A percentile compares a stretch with the other conserved stretches of the same genome.
phyloP scores from a whole-genome alignment of 2,888 invertebrate species.

The Strigamia crassipes region DNA sequence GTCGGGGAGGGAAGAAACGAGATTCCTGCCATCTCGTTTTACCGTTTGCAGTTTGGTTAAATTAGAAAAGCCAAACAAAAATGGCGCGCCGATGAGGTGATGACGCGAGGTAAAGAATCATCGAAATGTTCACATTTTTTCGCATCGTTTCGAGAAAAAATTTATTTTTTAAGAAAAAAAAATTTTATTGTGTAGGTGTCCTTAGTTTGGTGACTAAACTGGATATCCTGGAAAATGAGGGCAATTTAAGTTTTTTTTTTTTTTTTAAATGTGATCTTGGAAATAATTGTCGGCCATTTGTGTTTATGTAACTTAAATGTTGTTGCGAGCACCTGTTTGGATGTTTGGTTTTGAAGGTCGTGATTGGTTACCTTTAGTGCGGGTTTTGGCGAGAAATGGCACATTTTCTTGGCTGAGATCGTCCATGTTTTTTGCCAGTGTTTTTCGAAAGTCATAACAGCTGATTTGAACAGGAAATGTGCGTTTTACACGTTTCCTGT shows the following conservation, averaged over 20 bases:
- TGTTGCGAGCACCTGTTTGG: neutral
- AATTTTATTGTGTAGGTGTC: neutral
- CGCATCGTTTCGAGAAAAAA: too few species aligned
- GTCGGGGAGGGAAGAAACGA: neutral
- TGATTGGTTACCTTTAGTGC: neutral
- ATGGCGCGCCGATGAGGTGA: too few species aligned
- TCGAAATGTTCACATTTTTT: too few species aligned
- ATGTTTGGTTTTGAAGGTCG: neutral
- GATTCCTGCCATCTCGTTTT: neutral
- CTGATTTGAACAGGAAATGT: conserved; percentile 23
- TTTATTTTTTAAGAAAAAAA: neutral
- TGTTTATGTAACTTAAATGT: neutral
- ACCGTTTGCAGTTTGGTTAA: conserved; percentile 3
- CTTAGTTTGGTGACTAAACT: neutral
- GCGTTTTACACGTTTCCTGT: neutral
- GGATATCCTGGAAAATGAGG: neutral
- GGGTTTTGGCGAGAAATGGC: neutral
- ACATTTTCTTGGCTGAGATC: neutral
- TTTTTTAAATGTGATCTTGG: too few species aligned
- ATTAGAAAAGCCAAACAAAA: neutral
- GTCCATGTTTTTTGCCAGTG: neutral
- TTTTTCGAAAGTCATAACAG: neutral
- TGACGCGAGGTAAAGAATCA: too few species aligned
- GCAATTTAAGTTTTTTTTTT: too few species aligned
- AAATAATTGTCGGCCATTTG: too few species aligned